Conservation (phyloP, 2,797 vertebrate species). For the Hoplostethus mediterraneus region DNA sequence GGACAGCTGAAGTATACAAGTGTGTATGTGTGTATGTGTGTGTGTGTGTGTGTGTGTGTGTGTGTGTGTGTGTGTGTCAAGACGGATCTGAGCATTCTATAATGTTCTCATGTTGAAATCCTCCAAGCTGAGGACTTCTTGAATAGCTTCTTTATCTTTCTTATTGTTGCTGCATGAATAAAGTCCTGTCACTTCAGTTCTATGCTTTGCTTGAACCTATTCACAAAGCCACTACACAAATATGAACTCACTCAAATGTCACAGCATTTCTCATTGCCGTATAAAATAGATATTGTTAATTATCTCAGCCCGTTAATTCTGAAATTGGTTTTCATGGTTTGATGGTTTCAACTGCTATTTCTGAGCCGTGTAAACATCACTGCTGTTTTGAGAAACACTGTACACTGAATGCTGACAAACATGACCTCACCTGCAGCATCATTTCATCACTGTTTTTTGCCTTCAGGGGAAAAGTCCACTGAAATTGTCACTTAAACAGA, state of each 20-base stretch:
- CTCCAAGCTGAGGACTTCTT: neutral
- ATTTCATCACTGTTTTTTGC: no score
- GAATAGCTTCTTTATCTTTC: neutral
- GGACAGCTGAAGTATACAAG: no score
- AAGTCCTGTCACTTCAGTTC: constrained; percentile 15
- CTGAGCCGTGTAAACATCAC: neutral
- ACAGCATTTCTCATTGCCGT: neutral
- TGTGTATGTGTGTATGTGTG: no score
- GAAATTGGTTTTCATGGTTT: neutral
- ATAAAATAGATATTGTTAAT: neutral
- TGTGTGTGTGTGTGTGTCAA: neutral
- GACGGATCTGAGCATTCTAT: neutral
- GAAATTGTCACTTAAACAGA: no score
- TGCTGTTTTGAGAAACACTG: neutral
- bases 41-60: neutral
- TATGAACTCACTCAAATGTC: neutral
- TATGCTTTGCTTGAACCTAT: neutral
- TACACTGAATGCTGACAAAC: no score
- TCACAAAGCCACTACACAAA: neutral
- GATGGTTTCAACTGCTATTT: neutral
- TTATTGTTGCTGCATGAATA: constrained; percentile 3
- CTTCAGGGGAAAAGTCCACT: no score
- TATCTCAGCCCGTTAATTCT: neutral
- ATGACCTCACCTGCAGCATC: no score
- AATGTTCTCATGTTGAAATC: neutral